phyloP scores from a whole-genome alignment of 2,113 vertebrate genomes.

The Marmota flaviventris region DNA sequence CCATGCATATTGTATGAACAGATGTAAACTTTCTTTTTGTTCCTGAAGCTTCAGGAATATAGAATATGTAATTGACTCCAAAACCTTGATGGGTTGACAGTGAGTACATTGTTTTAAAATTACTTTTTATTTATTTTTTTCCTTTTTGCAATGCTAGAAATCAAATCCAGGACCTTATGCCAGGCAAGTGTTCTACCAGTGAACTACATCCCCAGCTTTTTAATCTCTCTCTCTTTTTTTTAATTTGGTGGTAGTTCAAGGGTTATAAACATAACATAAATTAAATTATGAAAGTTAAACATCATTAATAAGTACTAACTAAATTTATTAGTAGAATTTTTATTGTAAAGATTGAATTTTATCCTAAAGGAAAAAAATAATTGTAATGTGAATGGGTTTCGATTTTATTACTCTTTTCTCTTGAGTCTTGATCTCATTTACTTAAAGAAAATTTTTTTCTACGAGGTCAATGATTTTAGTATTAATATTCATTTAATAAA shows the following conservation, averaged over 20 bases:
- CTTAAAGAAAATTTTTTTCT: conserved; percentile 6
- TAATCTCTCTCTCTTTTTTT: conserved; percentile 26
- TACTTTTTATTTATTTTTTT: conserved; percentile 44
- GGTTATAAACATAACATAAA: conserved; percentile 72
- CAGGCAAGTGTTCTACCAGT: neutral
- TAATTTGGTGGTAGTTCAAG: conserved; percentile 57
- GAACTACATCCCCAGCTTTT: neutral
- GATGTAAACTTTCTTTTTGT: conserved; percentile 72
- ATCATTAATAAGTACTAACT: conserved; percentile 26
- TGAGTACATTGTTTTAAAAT: conserved; percentile 33
- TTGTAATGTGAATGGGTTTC: neutral
- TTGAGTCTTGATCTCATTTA: conserved; percentile 46
- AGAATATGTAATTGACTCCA: conserved; percentile 73
- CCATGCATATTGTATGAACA: conserved; percentile 2
- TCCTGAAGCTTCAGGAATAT: conserved; percentile 67
- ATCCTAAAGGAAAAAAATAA: conserved; percentile 17
- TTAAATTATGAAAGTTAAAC: conserved; percentile 1
- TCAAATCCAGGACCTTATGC: neutral
- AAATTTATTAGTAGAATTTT: conserved; percentile 35
- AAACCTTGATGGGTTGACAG: neutral
- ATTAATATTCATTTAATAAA: conserved; percentile 46
- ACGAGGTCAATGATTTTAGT: conserved; percentile 23
- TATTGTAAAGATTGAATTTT: conserved; percentile 49
- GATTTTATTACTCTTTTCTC: neutral
- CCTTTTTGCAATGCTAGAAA: neutral